A percentile compares a stretch with the other conserved stretches of the same genome.
These are phyloP conservation scores for Raja brachyura DNA, from an alignment of 2,113 vertebrate genomes.

Conservation along the genomic window DNA sequence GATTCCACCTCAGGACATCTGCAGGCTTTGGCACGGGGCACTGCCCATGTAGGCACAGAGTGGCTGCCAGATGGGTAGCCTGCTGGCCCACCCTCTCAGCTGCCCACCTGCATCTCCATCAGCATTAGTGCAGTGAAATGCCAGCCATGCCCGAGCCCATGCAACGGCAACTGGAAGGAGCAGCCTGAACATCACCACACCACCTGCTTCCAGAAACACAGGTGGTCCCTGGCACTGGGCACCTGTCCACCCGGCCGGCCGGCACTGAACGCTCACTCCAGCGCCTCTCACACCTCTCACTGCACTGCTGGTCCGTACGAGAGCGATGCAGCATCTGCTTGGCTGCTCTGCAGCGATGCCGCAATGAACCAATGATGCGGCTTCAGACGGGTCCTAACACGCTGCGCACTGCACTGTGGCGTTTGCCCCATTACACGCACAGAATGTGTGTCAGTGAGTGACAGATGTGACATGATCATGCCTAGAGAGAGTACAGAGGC, in stretches of 20 bases:
- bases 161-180: too few species aligned
- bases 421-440: not conserved
- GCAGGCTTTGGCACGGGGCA: not conserved
- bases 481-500: too few species aligned
- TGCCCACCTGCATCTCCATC: not conserved
- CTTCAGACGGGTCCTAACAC: not conserved
- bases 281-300: too few species aligned
- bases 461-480: too few species aligned
- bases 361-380: too few species aligned
- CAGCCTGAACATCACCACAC: too few species aligned
- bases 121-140: not conserved
- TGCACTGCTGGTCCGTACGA: not conserved
- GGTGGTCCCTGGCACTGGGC: too few species aligned
- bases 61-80: not conserved
- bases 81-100: not conserved
- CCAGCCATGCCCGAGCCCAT: too few species aligned
- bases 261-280: too few species aligned
- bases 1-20: not conserved
- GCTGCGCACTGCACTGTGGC: not conserved
- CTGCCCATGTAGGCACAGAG: not conserved
- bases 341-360: not conserved
- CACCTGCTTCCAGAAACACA: too few species aligned
- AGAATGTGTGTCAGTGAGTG: not conserved
- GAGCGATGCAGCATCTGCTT: not conserved
- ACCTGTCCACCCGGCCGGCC: too few species aligned